phyloP scores from a whole-genome alignment of 2,797 vertebrate species.

The Syncerus caffer region DNA sequence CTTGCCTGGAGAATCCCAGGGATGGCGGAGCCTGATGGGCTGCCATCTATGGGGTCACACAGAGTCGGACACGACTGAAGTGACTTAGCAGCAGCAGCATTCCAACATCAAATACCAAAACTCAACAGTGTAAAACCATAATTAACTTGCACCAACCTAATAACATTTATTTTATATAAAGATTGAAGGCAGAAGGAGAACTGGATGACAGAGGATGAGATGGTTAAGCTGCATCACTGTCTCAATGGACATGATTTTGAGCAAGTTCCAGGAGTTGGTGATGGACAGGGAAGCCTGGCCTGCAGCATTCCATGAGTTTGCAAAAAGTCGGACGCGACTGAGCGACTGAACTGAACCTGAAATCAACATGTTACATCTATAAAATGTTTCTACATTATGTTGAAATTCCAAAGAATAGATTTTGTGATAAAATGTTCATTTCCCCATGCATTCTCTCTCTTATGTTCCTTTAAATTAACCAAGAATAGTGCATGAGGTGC shows the following conservation, averaged over 20 bases:
- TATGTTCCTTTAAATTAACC: not conserved
- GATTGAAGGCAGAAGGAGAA: not conserved
- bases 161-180: not conserved
- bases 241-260: not conserved
- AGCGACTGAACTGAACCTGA: not conserved
- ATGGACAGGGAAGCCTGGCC: not conserved
- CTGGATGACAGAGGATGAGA: not conserved
- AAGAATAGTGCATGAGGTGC: not conserved
- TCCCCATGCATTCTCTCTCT: not conserved
- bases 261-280: not conserved
- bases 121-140: not conserved
- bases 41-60: rapidly evolving
- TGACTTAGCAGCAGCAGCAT: too few species aligned
- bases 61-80: too few species aligned
- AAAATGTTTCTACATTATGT: not conserved
- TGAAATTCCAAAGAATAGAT: constrained; percentile 19
- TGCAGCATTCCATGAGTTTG: rapidly evolving
- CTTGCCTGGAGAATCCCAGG: too few species aligned
- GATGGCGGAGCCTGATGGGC: rapidly evolving
- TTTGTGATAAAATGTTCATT: constrained; percentile 13
- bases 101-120: not conserved
- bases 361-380: not conserved
- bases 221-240: not conserved
- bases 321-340: not conserved
- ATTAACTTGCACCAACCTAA: not conserved